Evolutionary conservation across 2,888 invertebrate species (phyloP).

Genomic region (Chloroclystis v-ata): DNA sequence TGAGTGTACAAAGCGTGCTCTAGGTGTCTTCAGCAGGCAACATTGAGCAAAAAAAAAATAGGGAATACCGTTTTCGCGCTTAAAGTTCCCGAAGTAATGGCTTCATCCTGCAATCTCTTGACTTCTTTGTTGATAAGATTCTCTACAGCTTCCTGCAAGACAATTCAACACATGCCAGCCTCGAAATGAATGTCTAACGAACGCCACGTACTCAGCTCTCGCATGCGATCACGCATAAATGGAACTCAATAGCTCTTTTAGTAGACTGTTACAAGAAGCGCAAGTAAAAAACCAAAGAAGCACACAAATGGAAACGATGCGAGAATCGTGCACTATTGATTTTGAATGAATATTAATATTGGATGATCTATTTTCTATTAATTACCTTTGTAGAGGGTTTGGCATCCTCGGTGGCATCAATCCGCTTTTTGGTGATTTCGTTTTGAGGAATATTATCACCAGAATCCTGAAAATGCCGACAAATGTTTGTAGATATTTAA

Average conservation of each 20-base stretch:
- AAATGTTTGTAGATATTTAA: too few species aligned
- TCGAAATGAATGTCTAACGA: constrained; percentile 28
- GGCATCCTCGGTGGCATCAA: constrained; percentile 56
- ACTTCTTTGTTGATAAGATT: constrained; percentile 56
- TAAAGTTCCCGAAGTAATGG: constrained; percentile 40
- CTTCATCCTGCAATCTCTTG: constrained; percentile 55
- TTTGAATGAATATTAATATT: background rate
- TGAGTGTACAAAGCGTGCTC: too few species aligned
- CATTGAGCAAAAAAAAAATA: constrained; percentile 1
- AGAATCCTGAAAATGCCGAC: constrained; percentile 44
- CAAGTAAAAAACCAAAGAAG: constrained; percentile 43
- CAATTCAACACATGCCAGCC: constrained; percentile 63
- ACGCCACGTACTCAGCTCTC: too few species aligned
- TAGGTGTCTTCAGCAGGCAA: too few species aligned
- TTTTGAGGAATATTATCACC: constrained; percentile 62
- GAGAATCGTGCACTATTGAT: constrained; percentile 24
- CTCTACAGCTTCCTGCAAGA: constrained; percentile 62
- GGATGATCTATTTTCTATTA: too few species aligned
- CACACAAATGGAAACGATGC: constrained; percentile 30
- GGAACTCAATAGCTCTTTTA: too few species aligned
- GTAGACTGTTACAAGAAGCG: too few species aligned
- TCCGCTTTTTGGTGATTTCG: constrained; percentile 63
- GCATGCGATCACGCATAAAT: too few species aligned
- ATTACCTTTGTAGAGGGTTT: constrained; percentile 63
- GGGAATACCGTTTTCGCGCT: constrained; percentile 53